These are phyloP conservation scores for Ruditapes philippinarum DNA, from an alignment of 1,140 invertebrate genomes.

Conservation along the genomic window DNA sequence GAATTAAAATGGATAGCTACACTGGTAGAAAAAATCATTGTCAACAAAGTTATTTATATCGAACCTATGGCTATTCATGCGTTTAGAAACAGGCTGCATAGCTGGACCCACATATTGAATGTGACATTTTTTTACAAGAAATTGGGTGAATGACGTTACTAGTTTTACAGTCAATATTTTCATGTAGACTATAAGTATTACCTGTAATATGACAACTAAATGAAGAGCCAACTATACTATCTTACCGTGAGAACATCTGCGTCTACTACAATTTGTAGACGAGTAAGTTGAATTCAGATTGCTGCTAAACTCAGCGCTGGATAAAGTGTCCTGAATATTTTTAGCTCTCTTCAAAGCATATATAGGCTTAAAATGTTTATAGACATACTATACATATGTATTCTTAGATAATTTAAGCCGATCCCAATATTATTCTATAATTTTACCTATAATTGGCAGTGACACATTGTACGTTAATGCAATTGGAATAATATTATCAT, in stretches of 20 bases:
- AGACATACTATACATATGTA: neutral
- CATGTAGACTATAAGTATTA: neutral
- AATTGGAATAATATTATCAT: neutral
- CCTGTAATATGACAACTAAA: neutral
- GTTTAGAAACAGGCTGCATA: neutral
- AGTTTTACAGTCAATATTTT: neutral
- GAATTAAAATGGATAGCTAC: neutral
- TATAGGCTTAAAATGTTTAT: neutral
- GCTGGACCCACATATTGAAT: neutral
- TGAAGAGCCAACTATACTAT: neutral
- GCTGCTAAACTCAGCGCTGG: neutral
- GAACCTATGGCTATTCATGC: neutral
- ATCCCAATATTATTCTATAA: slow-evolving; percentile 33
- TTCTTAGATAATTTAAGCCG: neutral
- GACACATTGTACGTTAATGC: neutral
- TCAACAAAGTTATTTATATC: neutral
- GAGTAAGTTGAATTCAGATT: too few species aligned
- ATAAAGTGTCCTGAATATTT: neutral
- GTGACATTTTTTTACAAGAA: neutral
- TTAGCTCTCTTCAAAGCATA: neutral
- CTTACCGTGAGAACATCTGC: neutral
- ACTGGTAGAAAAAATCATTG: too few species aligned
- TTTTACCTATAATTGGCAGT: neutral
- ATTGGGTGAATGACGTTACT: neutral
- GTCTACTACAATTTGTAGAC: neutral